Percentiles rank a stretch among this genome's conserved stretches.
These are phyloP conservation scores for Acleris literana DNA, from an alignment of 2,888 invertebrate species.

Conservation along the genomic window DNA sequence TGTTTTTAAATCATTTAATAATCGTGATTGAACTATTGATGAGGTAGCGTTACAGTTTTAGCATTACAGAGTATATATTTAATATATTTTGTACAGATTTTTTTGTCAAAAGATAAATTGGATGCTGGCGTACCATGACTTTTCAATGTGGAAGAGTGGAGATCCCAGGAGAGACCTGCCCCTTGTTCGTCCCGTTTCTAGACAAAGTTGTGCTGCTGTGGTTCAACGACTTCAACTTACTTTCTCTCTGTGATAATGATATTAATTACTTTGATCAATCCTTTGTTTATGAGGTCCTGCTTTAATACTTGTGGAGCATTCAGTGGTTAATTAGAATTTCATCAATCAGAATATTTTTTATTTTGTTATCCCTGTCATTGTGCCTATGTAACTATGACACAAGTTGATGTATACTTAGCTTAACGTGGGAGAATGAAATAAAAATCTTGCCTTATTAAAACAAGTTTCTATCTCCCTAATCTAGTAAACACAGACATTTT, in stretches of 20 bases:
- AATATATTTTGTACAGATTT: conserved; percentile 85
- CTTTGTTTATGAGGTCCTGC: conserved; percentile 83
- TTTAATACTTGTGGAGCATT: conserved; percentile 72
- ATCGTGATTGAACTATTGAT: conserved; percentile 82
- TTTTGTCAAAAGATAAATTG: conserved; percentile 85
- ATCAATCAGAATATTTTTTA: conserved; percentile 81
- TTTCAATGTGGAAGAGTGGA: conserved; percentile 75
- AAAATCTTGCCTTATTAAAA: conserved; percentile 78
- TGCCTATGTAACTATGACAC: conserved; percentile 68
- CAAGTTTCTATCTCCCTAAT: conserved; percentile 67
- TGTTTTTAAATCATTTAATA: conserved; percentile 83
- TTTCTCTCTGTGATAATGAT: conserved; percentile 51
- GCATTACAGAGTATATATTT: conserved; percentile 84
- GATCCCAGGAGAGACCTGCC: conserved; percentile 68
- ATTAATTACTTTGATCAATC: conserved; percentile 73
- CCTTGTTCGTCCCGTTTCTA: conserved; percentile 64
- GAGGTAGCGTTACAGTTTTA: conserved; percentile 84
- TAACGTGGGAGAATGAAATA: conserved; percentile 74
- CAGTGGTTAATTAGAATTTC: conserved; percentile 82
- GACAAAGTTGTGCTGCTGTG: conserved; percentile 55
- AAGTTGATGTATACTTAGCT: conserved; percentile 72
- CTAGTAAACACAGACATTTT: neutral
- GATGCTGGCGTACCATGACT: conserved; percentile 83
- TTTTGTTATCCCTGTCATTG: conserved; percentile 80
- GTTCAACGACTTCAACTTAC: conserved; percentile 52